Evolutionary conservation across 2,113 vertebrate species (phyloP).

Genomic region (Piprites chloris): DNA sequence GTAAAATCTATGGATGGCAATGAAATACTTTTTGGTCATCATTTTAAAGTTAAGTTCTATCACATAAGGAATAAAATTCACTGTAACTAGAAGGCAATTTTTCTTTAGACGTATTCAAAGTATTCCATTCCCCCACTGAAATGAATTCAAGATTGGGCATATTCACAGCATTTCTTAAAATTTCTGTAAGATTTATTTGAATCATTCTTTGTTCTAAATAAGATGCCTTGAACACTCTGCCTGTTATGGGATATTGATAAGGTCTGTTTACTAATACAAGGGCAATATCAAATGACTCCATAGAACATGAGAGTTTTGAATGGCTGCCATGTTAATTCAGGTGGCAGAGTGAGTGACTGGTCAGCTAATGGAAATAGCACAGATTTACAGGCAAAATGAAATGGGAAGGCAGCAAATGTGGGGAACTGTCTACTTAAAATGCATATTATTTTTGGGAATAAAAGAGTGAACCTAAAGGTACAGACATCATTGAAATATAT

Average conservation of each 20-base stretch:
- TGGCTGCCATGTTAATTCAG: not conserved
- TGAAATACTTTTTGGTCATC: not conserved
- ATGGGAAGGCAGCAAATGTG: not conserved
- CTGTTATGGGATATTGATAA: not conserved
- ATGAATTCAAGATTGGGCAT: not conserved
- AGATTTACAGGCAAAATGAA: not conserved
- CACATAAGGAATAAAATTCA: conserved; percentile 31
- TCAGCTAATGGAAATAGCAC: not conserved
- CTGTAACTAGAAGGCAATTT: conserved; percentile 1
- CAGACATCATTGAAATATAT: not conserved
- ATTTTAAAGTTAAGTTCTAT: conserved; percentile 40
- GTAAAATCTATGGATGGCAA: conserved; percentile 1
- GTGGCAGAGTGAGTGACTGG: not conserved
- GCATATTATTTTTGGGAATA: not conserved
- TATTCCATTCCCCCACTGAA: not conserved
- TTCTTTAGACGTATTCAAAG: not conserved
- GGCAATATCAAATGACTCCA: not conserved
- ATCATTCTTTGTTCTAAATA: not conserved
- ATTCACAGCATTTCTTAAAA: not conserved
- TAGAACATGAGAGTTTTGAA: not conserved
- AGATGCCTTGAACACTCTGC: not conserved
- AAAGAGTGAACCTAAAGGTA: not conserved
- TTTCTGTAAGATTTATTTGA: conserved; percentile 3
- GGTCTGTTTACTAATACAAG: conserved; percentile 5
- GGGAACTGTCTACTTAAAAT: not conserved